Base-by-base conservation (phyloP, 2,797 vertebrate species). In the Aeoliscus strigatus region DNA sequence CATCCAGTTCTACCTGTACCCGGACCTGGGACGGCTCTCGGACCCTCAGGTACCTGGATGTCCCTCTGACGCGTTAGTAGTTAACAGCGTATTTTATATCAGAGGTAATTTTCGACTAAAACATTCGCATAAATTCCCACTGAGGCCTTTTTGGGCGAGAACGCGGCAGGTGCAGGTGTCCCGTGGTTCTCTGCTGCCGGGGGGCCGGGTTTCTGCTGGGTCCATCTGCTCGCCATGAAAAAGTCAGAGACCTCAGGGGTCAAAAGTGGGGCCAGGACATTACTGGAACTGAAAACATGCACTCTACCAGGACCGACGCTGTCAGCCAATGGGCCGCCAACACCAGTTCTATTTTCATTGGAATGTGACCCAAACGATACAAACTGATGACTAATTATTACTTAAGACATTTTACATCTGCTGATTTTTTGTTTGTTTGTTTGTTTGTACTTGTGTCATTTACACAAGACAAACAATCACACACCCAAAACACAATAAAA, bases 1-100 rank as follows among this genome's bases (percentile, higher is more conserved):
- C 41, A 94, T 98, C 62, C 78, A 92, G 68, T 98, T 94, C 74
- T 98, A 98, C 73, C 88, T 99, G 47, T 97, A 97, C 56, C 95
- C 95, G n/a, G 92, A 97, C 72, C 76, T 97, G 70, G 91, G 91
- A 7, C 88, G 94, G 9, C 88, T 99, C 16, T 75, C 90, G 9
- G 96, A 99, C 59, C 94, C 95, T 8, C 95, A 98, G 93, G 96
- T 98, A 68, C 33, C 10, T 12, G 0, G 1, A 13, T 6, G 16
- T 36, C n/a, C n/a, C n/a, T n/a, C n/a, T n/a, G n/a, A n/a, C n/a
- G n/a, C n/a, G n/a, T n/a, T n/a, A n/a, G n/a, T n/a, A n/a, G n/a
- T n/a, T n/a, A n/a, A n/a, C n/a, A n/a, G n/a, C 8, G 11, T 17
- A 14, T 8, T 1, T n/a, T 8, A 15, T 8, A 8, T 13, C 5